These are phyloP conservation scores for Drosophila bocqueti DNA, from an alignment of 1,140 invertebrate species.

Conservation along the genomic window DNA sequence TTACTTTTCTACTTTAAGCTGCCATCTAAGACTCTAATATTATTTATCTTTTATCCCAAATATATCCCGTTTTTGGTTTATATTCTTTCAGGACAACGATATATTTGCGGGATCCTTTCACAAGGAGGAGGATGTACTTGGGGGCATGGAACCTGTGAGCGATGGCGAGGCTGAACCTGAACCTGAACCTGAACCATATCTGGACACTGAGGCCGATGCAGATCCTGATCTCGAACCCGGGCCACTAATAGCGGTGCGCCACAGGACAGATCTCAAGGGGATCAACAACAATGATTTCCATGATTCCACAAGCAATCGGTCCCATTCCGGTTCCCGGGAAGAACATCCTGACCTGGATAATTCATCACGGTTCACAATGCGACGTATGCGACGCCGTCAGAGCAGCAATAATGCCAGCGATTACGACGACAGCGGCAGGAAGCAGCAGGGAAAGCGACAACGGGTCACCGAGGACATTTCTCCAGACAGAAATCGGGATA, in stretches of 20 bases:
- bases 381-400: not conserved
- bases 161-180: conserved; percentile 36
- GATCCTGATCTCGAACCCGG: conserved; percentile 15
- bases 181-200: conserved; percentile 7
- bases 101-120: conserved; percentile 46
- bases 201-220: not conserved
- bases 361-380: not conserved
- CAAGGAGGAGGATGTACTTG: conserved; percentile 54
- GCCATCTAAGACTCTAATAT: not conserved
- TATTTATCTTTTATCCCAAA: not conserved
- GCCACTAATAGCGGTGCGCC: not conserved
- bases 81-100: conserved; percentile 55
- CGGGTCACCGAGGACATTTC: not conserved
- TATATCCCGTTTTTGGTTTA: not conserved
- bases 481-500: not conserved
- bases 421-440: not conserved
- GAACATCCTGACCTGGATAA: not conserved
- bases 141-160: not conserved
- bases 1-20: not conserved
- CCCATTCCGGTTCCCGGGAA: not conserved
- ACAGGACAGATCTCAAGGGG: not conserved
- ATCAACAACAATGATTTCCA: conserved; percentile 12
- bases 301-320: not conserved
- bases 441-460: not conserved
- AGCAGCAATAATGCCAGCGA: conserved; percentile 14